These are phyloP conservation scores for Caenorhabditis uteleia DNA, from an alignment of 2,888 invertebrate genomes.

Conservation along the genomic window DNA sequence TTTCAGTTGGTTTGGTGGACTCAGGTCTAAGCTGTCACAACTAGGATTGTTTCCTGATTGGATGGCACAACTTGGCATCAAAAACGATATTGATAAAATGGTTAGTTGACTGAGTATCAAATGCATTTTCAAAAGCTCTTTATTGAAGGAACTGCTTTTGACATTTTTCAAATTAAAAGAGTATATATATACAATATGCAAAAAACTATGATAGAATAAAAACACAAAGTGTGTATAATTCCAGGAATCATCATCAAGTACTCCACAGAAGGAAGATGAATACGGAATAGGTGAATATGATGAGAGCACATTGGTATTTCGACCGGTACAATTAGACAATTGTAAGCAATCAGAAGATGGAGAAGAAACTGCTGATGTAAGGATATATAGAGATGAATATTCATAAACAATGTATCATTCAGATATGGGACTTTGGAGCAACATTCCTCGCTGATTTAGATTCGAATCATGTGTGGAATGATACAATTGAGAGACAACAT, in stretches of 20 bases:
- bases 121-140: too few relatives aligned
- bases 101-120: slow-evolving; percentile 9
- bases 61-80: slow-evolving; percentile 54
- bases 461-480: slow-evolving; percentile 51
- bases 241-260: too few relatives aligned
- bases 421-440: slow-evolving; percentile 47
- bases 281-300: slow-evolving; percentile 38
- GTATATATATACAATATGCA: too few relatives aligned
- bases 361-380: slow-evolving; percentile 16
- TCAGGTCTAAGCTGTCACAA: slow-evolving; percentile 51
- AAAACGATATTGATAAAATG: slow-evolving; percentile 31
- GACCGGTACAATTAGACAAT: slow-evolving; percentile 37
- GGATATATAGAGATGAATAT: too few relatives aligned
- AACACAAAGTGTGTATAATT: too few relatives aligned
- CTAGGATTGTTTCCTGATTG: slow-evolving; percentile 54
- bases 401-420: too few relatives aligned
- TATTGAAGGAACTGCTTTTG: background rate
- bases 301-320: slow-evolving; percentile 39
- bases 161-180: background rate
- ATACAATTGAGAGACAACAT: slow-evolving; percentile 59
- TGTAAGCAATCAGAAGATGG: slow-evolving; percentile 17
- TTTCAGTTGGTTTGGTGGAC: slow-evolving; percentile 59
- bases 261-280: slow-evolving; percentile 7
- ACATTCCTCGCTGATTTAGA: slow-evolving; percentile 52
- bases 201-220: too few relatives aligned